Evolutionary conservation across 1,140 invertebrate species (phyloP).

Genomic region (Temnothorax curvispinosus): DNA sequence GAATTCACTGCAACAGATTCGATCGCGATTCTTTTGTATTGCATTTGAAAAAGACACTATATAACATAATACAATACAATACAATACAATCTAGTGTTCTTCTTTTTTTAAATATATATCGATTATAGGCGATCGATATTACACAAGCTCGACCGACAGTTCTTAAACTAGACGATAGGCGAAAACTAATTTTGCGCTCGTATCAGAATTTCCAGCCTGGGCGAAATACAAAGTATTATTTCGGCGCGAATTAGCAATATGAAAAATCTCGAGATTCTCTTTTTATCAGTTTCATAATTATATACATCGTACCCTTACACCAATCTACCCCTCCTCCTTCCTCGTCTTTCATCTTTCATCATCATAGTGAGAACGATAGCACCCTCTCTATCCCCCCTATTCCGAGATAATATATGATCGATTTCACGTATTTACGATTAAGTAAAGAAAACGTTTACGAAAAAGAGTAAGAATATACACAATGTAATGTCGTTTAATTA

Average conservation of each 20-base stretch:
- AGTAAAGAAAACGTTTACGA: constrained; percentile 74
- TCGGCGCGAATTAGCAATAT: constrained; percentile 33
- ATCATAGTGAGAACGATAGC: constrained; percentile 52
- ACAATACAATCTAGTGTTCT: background rate
- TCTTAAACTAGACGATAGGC: background rate
- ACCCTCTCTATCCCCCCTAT: constrained; percentile 55
- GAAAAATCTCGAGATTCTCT: constrained; percentile 13
- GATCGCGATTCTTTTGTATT: background rate
- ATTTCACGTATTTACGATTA: constrained; percentile 70
- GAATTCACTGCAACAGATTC: background rate
- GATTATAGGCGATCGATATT: constrained; percentile 35
- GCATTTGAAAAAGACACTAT: background rate
- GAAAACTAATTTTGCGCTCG: constrained; percentile 1
- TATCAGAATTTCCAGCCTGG: constrained; percentile 71
- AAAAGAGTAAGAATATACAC: constrained; percentile 79
- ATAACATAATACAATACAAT: background rate
- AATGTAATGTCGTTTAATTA: constrained; percentile 83
- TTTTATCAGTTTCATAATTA: constrained; percentile 40
- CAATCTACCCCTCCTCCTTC: background rate
- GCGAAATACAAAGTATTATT: constrained; percentile 45
- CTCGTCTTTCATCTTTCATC: constrained; percentile 34
- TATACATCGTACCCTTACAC: constrained; percentile 31
- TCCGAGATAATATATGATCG: constrained; percentile 60
- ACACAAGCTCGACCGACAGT: constrained; percentile 13
- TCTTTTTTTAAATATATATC: constrained; percentile 14